These are phyloP conservation scores for Drosophila birchii DNA, from an alignment of 2,888 invertebrate species.

Conservation along the genomic window DNA sequence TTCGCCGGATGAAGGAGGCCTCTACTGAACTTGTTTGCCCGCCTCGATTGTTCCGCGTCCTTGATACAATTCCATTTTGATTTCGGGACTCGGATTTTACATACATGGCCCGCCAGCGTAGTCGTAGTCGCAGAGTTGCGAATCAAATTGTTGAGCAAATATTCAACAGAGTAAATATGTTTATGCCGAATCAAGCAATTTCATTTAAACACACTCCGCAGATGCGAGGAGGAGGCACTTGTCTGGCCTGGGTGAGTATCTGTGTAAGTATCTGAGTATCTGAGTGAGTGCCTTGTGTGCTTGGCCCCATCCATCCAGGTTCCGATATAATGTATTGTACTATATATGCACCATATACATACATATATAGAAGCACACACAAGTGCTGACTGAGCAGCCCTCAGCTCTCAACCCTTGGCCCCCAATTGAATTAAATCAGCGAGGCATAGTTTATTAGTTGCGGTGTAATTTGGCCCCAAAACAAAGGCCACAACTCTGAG, in stretches of 20 bases:
- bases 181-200: conserved; percentile 80
- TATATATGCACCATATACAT: conserved; percentile 5
- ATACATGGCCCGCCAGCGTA: conserved; percentile 7
- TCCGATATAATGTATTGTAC: conserved; percentile 66
- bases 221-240: conserved; percentile 34
- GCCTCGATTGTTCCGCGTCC: conserved; percentile 77
- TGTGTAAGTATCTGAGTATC: conserved; percentile 9
- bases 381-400: conserved; percentile 10
- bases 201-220: conserved; percentile 76
- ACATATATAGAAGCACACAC: neutral
- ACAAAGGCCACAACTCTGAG: conserved; percentile 1
- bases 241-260: conserved; percentile 23
- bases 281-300: conserved; percentile 2
- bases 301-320: conserved; percentile 30
- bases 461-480: conserved; percentile 22
- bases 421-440: conserved; percentile 49
- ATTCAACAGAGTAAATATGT: conserved; percentile 80
- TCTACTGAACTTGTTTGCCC: conserved; percentile 66
- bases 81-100: conserved; percentile 53
- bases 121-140: conserved; percentile 47
- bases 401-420: conserved; percentile 13
- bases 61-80: conserved; percentile 72
- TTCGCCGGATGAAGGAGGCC: conserved; percentile 9
- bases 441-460: conserved; percentile 60
- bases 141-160: conserved; percentile 80